Conservation (phyloP, 2,888 invertebrate species). For the Ornithoptera alexandrae region DNA sequence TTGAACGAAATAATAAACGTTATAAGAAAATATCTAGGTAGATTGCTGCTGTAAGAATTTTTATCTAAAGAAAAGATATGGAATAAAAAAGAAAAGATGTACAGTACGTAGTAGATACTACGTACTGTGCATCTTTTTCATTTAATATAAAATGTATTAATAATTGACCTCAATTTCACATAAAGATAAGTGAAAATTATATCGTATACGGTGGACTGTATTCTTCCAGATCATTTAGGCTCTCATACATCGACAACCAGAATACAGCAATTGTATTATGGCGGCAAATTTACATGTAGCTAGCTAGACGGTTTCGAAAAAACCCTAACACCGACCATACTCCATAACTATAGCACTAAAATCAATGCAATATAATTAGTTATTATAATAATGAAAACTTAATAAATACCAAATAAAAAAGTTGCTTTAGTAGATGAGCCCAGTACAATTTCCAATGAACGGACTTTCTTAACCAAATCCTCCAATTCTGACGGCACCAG, state of each 20-base stretch:
- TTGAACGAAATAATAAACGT: no score
- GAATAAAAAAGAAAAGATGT: no score
- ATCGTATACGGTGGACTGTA: background rate
- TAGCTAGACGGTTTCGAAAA: background rate
- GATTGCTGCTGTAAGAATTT: no score
- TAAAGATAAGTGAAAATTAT: background rate
- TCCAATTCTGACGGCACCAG: slow-evolving; percentile 83
- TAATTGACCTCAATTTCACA: background rate
- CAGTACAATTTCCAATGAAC: slow-evolving; percentile 81
- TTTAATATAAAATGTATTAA: background rate
- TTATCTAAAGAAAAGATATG: no score
- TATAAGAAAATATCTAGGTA: no score
- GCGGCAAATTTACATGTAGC: background rate
- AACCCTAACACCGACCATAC: background rate
- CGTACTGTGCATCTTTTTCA: background rate
- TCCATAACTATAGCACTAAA: background rate
- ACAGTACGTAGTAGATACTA: no score
- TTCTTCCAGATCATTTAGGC: no score
- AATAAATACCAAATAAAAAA: slow-evolving; percentile 10
- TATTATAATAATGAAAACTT: background rate
- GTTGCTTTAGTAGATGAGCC: slow-evolving; percentile 60
- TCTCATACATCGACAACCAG: background rate
- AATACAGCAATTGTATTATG: background rate
- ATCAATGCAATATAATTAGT: background rate
- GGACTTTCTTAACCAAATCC: slow-evolving; percentile 80